A percentile compares a stretch with the other conserved stretches of the same genome.
phyloP scores from a whole-genome alignment of 2,888 invertebrate genomes.

The Tinea semifulvella region DNA sequence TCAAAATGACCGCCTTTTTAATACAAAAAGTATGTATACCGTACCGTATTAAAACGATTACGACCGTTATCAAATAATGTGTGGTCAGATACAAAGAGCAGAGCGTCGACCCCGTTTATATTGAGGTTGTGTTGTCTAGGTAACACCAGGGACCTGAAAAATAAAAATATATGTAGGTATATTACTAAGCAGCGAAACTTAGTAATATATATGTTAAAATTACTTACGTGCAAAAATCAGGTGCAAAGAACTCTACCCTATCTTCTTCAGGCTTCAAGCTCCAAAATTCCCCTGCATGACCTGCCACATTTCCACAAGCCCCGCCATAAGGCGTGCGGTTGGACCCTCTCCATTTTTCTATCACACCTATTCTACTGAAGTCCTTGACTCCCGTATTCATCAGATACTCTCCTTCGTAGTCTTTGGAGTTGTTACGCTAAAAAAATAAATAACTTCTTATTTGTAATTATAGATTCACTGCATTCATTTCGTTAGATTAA shows the following conservation, averaged over 20 bases:
- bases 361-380: slow-evolving; percentile 70
- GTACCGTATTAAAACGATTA: not conserved
- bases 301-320: slow-evolving; percentile 74
- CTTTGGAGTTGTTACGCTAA: slow-evolving; percentile 77
- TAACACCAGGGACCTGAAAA: slow-evolving; percentile 2
- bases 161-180: too few species aligned
- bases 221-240: slow-evolving; percentile 82
- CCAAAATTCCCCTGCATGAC: slow-evolving; percentile 84
- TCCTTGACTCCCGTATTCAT: slow-evolving; percentile 78
- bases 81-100: not conserved
- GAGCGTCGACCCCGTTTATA: not conserved
- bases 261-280: slow-evolving; percentile 71
- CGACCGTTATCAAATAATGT: not conserved
- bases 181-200: too few species aligned
- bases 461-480: too few species aligned
- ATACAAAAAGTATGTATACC: too few species aligned
- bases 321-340: slow-evolving; percentile 64
- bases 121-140: not conserved
- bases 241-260: slow-evolving; percentile 72
- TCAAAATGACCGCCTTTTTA: too few species aligned
- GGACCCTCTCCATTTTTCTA: slow-evolving; percentile 77
- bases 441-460: slow-evolving; percentile 23
- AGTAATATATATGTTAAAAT: not conserved
- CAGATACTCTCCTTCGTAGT: slow-evolving; percentile 80
- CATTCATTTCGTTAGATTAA: too few species aligned